Evolutionary conservation across 2,113 vertebrate genomes (phyloP), one percentile per base, ranked within the genome.

Genomic region (Paedocypris sp.): DNA sequence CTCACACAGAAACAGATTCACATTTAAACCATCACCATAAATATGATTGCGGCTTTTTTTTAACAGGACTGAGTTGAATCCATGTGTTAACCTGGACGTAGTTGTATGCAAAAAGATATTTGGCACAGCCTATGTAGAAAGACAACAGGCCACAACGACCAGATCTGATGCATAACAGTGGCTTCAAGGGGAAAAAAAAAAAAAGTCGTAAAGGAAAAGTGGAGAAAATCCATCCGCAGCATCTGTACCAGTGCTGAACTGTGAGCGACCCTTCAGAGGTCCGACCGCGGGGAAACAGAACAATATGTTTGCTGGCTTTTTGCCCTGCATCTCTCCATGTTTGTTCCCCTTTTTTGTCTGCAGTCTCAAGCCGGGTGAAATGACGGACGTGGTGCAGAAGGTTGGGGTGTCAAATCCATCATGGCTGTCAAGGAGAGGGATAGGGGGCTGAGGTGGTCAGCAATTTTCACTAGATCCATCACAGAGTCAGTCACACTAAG

Each of bases 221-320:
- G 38, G 52, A 32, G 64, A 50, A 36, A 41, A 20, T 74, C 67
- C 51, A 66, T 70, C 69, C 70, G 41, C 29, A 64, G 42, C 64
- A 47, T 64, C 61, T 23, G 60, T 49, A 70, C 50, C 26, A 56
- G 59, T 54, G 72, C 66, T 70, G 69, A 46, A 63, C 71, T 53
- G 66, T 63, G 20, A 26, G 19, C 42, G 82, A 85, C 85, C 85
- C n/a, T n/a, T 75, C 70, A 15, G 71, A 58, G 29, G 45, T 64
- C 51, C 72, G 79, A 70, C 78, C 75, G 73, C 62, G 13, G 67
- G 76, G 53, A 69, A 72, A 58, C 62, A 11, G 72, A 76, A 82
- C 79, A 82, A 82, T 79, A 77, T 51, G 68, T 56, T 35, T 68
- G 68, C 74, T 75, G 74, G 60, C 69, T 78, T 73, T 73, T 58